Conservation (phyloP, 2,888 invertebrate genomes). For the Agrochola litura region DNA sequence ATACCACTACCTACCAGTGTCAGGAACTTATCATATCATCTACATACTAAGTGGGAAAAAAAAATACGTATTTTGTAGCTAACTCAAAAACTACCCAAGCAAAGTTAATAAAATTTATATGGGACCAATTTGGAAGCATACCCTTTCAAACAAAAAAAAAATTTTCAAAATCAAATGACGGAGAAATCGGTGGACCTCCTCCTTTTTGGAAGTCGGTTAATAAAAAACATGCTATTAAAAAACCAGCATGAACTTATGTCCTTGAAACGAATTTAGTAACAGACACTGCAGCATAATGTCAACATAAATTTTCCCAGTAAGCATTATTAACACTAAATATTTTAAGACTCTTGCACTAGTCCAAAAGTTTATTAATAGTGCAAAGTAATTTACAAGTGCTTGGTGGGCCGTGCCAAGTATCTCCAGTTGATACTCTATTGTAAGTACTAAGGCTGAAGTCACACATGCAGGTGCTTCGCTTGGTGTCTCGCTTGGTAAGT, state of each 20-base stretch:
- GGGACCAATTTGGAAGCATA: too few relatives aligned
- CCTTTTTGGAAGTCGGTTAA: too few relatives aligned
- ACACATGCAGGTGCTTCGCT: background rate
- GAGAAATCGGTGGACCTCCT: too few relatives aligned
- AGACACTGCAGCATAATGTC: slow-evolving; percentile 23
- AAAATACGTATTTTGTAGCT: too few relatives aligned
- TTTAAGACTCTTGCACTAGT: slow-evolving; percentile 40
- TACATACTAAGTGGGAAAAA: too few relatives aligned
- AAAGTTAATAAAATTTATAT: too few relatives aligned
- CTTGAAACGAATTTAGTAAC: slow-evolving; percentile 31
- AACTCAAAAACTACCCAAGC: too few relatives aligned
- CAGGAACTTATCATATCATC: too few relatives aligned
- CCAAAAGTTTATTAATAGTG: slow-evolving; percentile 53
- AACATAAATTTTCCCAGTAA: slow-evolving; percentile 35
- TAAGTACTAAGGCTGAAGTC: background rate
- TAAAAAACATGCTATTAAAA: too few relatives aligned
- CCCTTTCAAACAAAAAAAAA: too few relatives aligned
- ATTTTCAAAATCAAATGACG: too few relatives aligned
- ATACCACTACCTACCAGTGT: too few relatives aligned
- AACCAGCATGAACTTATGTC: background rate
- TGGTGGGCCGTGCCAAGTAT: slow-evolving; percentile 37
- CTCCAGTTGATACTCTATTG: slow-evolving; percentile 1
- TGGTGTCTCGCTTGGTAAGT: background rate
- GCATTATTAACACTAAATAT: slow-evolving; percentile 51
- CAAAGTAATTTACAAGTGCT: slow-evolving; percentile 32